phyloP scores from a whole-genome alignment of 2,113 vertebrate species.

The Ageneiosus marmoratus region DNA sequence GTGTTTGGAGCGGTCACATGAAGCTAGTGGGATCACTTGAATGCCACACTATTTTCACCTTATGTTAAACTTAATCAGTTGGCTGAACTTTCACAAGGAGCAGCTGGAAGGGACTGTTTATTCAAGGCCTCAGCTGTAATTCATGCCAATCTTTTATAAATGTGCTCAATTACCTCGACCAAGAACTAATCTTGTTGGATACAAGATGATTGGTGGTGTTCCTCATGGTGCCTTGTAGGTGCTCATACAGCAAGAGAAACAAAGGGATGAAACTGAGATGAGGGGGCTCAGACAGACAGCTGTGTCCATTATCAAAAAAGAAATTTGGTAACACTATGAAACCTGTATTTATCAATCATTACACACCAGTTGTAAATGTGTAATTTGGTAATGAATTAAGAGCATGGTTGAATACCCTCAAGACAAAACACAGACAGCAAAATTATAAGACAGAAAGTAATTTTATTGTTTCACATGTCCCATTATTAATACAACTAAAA shows the following conservation, averaged over 20 bases:
- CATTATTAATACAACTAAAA: neutral
- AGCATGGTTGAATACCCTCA: neutral
- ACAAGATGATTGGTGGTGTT: conserved; percentile 30
- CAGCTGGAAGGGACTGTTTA: conserved; percentile 34
- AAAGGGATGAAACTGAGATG: neutral
- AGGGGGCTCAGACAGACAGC: neutral
- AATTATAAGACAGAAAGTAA: too few relatives aligned
- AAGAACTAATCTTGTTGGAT: conserved; percentile 38
- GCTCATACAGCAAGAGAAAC: neutral
- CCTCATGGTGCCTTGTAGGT: conserved; percentile 6
- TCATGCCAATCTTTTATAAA: conserved; percentile 16
- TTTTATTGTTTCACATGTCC: neutral
- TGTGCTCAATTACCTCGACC: conserved; percentile 39
- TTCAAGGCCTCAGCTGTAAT: conserved; percentile 14
- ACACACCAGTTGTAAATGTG: neutral
- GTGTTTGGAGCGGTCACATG: neutral
- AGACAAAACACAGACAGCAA: neutral
- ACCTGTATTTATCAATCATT: neutral
- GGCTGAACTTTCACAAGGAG: conserved; percentile 21
- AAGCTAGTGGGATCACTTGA: neutral
- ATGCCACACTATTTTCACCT: neutral
- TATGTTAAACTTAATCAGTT: conserved; percentile 24
- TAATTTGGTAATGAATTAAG: neutral
- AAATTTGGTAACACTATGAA: neutral
- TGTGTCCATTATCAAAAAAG: neutral